These are phyloP conservation scores for Streblospio benedicti DNA, from an alignment of 1,140 invertebrate species.

Conservation along the genomic window DNA sequence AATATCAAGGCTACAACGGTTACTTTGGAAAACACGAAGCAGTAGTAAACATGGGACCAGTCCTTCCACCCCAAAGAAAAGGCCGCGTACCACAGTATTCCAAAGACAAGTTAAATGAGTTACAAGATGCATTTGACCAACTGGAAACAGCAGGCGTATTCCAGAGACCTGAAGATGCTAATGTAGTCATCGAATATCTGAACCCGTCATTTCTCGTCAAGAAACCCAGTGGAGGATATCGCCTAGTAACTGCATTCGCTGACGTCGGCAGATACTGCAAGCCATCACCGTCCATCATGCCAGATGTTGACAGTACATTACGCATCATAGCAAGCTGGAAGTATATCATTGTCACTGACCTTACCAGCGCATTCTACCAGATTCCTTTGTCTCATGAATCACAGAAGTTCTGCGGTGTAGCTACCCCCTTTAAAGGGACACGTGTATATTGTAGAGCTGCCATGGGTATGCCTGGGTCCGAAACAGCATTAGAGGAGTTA, in stretches of 20 bases:
- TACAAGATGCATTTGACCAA: too few species aligned
- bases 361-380: not conserved
- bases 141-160: not conserved
- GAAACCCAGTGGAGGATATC: not conserved
- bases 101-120: too few species aligned
- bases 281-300: constrained; percentile 5
- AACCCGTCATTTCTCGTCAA: not conserved
- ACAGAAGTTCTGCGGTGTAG: not conserved
- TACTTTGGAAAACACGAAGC: too few species aligned
- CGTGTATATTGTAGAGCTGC: too few species aligned
- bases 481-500: not conserved
- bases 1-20: too few species aligned
- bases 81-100: too few species aligned
- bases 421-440: not conserved
- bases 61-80: too few species aligned
- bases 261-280: not conserved
- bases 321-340: not conserved
- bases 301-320: constrained; percentile 11
- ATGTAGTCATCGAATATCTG: not conserved
- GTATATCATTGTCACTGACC: not conserved
- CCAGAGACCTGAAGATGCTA: not conserved
- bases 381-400: not conserved
- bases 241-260: not conserved
- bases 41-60: too few species aligned
- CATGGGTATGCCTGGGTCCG: constrained; percentile 2